phyloP scores from a whole-genome alignment of 2,888 invertebrate genomes.

The Ennomos quercinarius region DNA sequence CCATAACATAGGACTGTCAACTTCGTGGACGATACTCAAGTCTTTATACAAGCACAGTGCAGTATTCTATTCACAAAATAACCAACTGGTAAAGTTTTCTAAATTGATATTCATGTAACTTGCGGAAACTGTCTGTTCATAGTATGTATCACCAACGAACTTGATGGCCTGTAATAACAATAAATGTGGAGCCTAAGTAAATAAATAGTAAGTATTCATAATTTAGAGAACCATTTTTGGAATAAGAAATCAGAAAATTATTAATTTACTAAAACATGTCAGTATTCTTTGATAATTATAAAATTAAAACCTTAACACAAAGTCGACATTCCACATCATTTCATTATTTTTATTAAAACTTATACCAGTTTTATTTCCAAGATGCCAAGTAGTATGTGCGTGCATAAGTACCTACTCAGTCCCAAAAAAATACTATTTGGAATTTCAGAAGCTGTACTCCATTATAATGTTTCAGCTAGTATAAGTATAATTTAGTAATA shows the following conservation, averaged over 20 bases:
- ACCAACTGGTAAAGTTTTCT: neutral
- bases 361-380: conserved; percentile 29
- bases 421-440: conserved; percentile 10
- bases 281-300: conserved; percentile 26
- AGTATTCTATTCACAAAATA: too few relatives aligned
- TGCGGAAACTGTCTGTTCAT: neutral
- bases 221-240: conserved; percentile 11
- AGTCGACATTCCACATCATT: conserved; percentile 71
- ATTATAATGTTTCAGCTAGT: conserved; percentile 51
- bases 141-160: conserved; percentile 20
- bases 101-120: neutral
- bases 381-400: conserved; percentile 20
- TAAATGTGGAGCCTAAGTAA: conserved; percentile 15
- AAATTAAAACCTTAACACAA: conserved; percentile 49
- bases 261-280: conserved; percentile 28
- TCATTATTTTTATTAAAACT: conserved; percentile 61
- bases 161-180: conserved; percentile 12
- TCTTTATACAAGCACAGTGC: too few relatives aligned
- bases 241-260: conserved; percentile 22
- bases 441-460: conserved; percentile 23
- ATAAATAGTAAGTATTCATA: conserved; percentile 10
- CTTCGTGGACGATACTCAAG: conserved; percentile 3
- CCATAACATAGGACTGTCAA: conserved; percentile 4
- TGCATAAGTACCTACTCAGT: conserved; percentile 13
- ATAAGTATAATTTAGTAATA: conserved; percentile 74